Evolutionary conservation across 37 sponge, comb jelly and placozoan genomes (phyloP).

Genomic region (Ephydatia muelleri): DNA sequence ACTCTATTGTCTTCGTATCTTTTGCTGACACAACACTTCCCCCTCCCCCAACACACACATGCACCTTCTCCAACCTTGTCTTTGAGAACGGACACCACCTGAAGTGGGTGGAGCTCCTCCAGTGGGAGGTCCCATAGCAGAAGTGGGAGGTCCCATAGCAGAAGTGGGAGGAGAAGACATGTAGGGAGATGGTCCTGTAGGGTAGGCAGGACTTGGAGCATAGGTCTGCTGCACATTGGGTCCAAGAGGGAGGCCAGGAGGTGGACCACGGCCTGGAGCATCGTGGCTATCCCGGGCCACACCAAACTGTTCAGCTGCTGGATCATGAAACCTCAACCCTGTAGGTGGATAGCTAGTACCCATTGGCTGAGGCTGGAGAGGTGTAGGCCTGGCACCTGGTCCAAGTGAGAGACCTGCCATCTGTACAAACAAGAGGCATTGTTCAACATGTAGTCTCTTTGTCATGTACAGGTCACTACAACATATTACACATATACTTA

Average conservation of each 20-base stretch:
- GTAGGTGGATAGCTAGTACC: neutral
- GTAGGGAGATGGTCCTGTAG: no score
- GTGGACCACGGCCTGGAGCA: neutral
- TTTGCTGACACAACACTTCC: no score
- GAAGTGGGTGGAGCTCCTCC: slow-evolving; percentile 1
- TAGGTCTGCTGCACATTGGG: neutral
- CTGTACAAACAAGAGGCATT: neutral
- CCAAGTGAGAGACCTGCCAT: slow-evolving; percentile 56
- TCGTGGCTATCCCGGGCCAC: neutral
- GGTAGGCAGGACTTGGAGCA: no score
- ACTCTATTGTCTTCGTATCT: no score
- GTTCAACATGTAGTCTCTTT: neutral
- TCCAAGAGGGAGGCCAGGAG: neutral
- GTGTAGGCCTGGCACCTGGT: neutral
- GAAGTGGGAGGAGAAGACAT: no score
- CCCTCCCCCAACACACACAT: no score
- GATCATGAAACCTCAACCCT: neutral
- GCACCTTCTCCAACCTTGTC: neutral
- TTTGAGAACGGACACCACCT: neutral
- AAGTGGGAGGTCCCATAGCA: neutral
- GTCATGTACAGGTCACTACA: no score
- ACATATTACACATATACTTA: no score
- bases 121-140: slow-evolving; percentile 20
- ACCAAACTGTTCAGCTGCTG: neutral
- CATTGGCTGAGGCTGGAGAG: neutral